Percentiles rank a stretch among this genome's conserved stretches.
Evolutionary conservation across 2,888 invertebrate genomes (phyloP).

Genomic region (Malachius bipustulatus): DNA sequence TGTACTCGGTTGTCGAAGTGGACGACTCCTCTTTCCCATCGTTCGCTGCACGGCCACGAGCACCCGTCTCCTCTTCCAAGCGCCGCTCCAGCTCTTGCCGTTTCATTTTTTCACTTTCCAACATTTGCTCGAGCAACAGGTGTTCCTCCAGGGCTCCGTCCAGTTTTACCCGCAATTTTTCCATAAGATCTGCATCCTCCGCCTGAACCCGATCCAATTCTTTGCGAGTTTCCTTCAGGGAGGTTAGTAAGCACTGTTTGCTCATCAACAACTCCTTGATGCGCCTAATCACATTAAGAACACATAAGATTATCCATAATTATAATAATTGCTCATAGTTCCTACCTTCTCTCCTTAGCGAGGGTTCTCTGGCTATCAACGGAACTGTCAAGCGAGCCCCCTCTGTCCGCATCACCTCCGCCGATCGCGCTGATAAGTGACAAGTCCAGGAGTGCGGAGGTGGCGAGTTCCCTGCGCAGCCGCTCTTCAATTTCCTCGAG

Average conservation of each 20-base stretch:
- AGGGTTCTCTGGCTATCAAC: neutral
- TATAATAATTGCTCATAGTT: too few relatives aligned
- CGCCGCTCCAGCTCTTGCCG: conserved; percentile 32
- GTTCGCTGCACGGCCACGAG: conserved; percentile 11
- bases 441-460: conserved; percentile 47
- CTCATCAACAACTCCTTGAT: conserved; percentile 15
- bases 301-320: too few relatives aligned
- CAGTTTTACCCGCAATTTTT: conserved; percentile 50
- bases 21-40: too few relatives aligned
- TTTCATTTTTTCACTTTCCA: conserved; percentile 42
- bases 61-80: conserved; percentile 20
- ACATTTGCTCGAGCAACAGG: conserved; percentile 46
- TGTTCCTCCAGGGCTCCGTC: conserved; percentile 54
- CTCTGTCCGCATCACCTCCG: too few relatives aligned
- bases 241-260: too few relatives aligned
- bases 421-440: conserved; percentile 47
- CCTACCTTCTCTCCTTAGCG: too few relatives aligned
- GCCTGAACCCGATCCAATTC: conserved; percentile 44
- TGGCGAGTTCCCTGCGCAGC: conserved; percentile 47
- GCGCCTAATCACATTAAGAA: too few relatives aligned
- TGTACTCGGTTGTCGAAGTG: conserved; percentile 31
- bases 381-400: too few relatives aligned
- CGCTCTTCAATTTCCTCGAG: conserved; percentile 44
- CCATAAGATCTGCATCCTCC: conserved; percentile 55
- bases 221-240: too few relatives aligned